Evolutionary conservation across 2,113 vertebrate species (phyloP), one percentile per base, ranked within the genome.

Genomic region (Agelaius phoeniceus): DNA sequence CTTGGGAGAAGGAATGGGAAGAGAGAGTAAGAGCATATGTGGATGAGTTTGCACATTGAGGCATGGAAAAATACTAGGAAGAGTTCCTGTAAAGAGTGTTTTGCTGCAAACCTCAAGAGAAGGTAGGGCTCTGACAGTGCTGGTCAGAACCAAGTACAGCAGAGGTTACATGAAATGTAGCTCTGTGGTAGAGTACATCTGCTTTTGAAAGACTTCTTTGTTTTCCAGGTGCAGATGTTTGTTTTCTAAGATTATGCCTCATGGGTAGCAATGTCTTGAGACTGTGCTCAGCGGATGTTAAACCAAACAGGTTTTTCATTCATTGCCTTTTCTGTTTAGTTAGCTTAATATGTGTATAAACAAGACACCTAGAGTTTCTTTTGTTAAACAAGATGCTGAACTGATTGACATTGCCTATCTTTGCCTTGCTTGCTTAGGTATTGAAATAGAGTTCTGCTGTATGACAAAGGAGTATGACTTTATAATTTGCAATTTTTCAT

Each of bases 131-230:
- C 93, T 95, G 89, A 87, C 67, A 59, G 71, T 90, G 14, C 62
- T 92, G 73, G 71, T 93, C 73, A 61, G 87, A 87, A 68, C 30
- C 57, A 69, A 88, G 89, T 85, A 67, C 95, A 95, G 96, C 88
- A 93, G 96, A 97, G 91, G 96, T 94, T 58, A 76, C 41, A 44
- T 71, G 90, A 92, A 75, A 79, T 66, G 85, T 24, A 68, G 57
- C 79, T 81, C 80, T 94, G 94, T 97, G 92, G 90, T 82, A 78
- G 75, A 69, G 91, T 76, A 84, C 94, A 93, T 97, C 87, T 84
- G 85, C 87, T 95, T 90, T 95, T 97, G 95, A 98, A 98, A 97
- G 96, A 66, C 76, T 75, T 89, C 94, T 97, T 96, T 98, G 97
- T 97, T 94, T 91, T 93, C 78, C 33, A 88, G 83, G 85, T 96